Evolutionary conservation across 2,888 invertebrate species (phyloP).

Genomic region (Xylota segnis): DNA sequence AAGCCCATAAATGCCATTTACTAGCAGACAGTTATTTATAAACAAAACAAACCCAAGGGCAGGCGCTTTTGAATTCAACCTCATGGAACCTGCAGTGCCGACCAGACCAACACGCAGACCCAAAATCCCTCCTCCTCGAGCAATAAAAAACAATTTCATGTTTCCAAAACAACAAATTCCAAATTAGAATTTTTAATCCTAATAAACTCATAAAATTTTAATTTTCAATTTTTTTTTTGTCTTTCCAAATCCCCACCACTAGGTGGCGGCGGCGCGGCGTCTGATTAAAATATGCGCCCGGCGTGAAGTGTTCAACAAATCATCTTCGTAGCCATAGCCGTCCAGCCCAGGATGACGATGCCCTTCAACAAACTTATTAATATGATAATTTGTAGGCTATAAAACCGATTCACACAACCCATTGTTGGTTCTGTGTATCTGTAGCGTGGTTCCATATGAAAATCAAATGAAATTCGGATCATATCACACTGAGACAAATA

Average conservation of each 20-base stretch:
- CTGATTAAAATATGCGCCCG: conserved; percentile 54
- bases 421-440: conserved; percentile 64
- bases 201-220: conserved; percentile 72
- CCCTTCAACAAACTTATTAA: conserved; percentile 73
- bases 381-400: conserved; percentile 75
- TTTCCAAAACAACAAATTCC: conserved; percentile 37
- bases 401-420: conserved; percentile 67
- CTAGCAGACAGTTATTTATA: background rate
- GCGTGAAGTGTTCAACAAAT: conserved; percentile 70
- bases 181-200: conserved; percentile 54
- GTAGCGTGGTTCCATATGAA: conserved; percentile 32
- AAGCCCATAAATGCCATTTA: background rate
- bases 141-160: conserved; percentile 26
- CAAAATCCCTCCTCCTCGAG: background rate
- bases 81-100: background rate
- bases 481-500: conserved; percentile 73
- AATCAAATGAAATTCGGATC: conserved; percentile 69
- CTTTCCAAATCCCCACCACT: conserved; percentile 26
- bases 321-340: conserved; percentile 28
- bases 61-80: background rate
- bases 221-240: conserved; percentile 43
- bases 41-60: background rate
- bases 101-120: background rate
- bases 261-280: background rate
- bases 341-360: conserved; percentile 16